Percentiles rank a stretch among this genome's conserved stretches.
Evolutionary conservation across 2,113 vertebrate species (phyloP).

Genomic region (Aphyosemion australe): DNA sequence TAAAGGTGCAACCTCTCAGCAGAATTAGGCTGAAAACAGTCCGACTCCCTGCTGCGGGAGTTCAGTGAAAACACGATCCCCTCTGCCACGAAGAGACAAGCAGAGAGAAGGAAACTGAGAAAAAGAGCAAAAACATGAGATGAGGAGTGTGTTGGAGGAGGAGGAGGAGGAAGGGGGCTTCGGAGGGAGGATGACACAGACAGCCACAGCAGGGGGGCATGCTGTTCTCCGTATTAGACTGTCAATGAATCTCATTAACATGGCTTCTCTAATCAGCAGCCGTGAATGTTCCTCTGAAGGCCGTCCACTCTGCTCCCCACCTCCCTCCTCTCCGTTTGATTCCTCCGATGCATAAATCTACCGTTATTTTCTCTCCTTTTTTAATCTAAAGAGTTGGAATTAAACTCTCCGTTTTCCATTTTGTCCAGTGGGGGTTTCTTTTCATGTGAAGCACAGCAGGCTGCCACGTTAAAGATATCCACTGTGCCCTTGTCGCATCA

Average conservation of each 20-base stretch:
- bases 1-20: conserved; percentile 32
- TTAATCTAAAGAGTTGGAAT: conserved; percentile 36
- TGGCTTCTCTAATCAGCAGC: conserved; percentile 73
- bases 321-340: conserved; percentile 59
- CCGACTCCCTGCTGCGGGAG: conserved; percentile 26
- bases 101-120: conserved; percentile 15
- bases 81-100: conserved; percentile 24
- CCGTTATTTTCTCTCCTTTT: conserved; percentile 6
- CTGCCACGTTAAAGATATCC: conserved; percentile 36
- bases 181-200: conserved; percentile 49
- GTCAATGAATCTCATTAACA: conserved; percentile 78
- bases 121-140: conserved; percentile 39
- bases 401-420: conserved; percentile 32
- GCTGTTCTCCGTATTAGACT: conserved; percentile 64
- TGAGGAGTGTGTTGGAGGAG: no score
- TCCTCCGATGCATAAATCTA: conserved; percentile 59
- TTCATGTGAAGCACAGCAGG: conserved; percentile 39
- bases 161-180: neutral
- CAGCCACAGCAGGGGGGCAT: conserved; percentile 58
- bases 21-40: conserved; percentile 26
- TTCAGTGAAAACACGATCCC: conserved; percentile 41
- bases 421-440: conserved; percentile 11
- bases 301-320: conserved; percentile 50
- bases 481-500: conserved; percentile 38
- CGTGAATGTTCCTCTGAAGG: conserved; percentile 68